phyloP scores from a whole-genome alignment of 2,888 invertebrate genomes.

The Lumbricus terrestris region DNA sequence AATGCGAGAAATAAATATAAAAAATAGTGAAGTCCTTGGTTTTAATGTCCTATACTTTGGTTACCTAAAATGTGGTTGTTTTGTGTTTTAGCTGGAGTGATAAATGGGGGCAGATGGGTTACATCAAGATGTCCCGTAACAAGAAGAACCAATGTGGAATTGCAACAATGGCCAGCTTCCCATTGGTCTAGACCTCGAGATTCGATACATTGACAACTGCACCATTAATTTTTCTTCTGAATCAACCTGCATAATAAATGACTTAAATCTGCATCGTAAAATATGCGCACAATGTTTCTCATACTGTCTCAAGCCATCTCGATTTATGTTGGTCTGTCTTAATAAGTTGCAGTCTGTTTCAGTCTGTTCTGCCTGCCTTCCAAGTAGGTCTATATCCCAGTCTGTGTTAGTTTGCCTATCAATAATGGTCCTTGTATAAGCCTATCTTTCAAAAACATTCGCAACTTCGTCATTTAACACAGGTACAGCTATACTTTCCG shows the following conservation, averaged over 20 bases:
- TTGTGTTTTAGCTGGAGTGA: conserved; percentile 72
- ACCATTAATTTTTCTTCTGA: neutral
- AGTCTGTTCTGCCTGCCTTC: too few species aligned
- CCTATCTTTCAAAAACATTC: too few species aligned
- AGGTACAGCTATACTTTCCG: too few species aligned
- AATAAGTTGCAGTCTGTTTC: too few species aligned
- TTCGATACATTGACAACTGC: neutral
- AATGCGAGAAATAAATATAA: too few species aligned
- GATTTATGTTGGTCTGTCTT: too few species aligned
- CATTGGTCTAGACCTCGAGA: conserved; percentile 49
- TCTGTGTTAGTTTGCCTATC: too few species aligned
- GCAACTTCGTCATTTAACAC: too few species aligned
- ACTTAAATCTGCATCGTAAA: neutral
- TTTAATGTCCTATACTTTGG: too few species aligned
- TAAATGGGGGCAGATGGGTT: conserved; percentile 85
- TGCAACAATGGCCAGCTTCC: conserved; percentile 81
- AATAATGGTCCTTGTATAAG: too few species aligned
- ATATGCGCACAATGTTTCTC: neutral
- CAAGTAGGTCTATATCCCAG: too few species aligned
- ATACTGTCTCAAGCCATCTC: neutral
- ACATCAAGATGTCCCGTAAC: conserved; percentile 74
- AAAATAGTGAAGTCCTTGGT: too few species aligned
- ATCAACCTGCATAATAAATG: neutral
- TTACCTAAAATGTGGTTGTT: neutral
- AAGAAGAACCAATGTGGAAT: conserved; percentile 80